A percentile compares a stretch with the other conserved stretches of the same genome.
Evolutionary conservation across 2,113 vertebrate species (phyloP).

Genomic region (Halcyon malimbica): DNA sequence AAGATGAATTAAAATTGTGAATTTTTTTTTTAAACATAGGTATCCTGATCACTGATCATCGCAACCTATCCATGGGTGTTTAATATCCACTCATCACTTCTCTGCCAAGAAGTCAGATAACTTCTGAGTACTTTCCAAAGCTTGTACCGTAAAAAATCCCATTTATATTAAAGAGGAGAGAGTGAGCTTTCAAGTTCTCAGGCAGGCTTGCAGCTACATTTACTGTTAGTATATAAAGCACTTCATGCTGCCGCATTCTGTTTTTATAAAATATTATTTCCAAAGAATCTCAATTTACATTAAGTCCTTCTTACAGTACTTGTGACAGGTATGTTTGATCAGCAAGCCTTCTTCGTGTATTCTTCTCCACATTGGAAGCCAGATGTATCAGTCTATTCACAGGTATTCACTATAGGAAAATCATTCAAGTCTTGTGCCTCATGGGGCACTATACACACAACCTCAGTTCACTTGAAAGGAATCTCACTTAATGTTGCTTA

Average conservation of each 20-base stretch:
- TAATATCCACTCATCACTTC: neutral
- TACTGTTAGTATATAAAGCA: neutral
- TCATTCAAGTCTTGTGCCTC: neutral
- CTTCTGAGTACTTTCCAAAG: slow-evolving; percentile 2
- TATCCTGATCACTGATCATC: slow-evolving; percentile 1
- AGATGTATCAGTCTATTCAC: neutral
- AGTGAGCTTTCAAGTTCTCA: neutral
- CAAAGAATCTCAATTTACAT: neutral
- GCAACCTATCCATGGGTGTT: slow-evolving; percentile 2
- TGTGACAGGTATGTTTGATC: neutral
- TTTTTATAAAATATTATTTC: slow-evolving; percentile 12
- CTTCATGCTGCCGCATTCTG: neutral
- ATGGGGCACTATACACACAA: neutral
- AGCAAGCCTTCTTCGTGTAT: neutral
- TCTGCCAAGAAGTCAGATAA: neutral
- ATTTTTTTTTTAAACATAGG: neutral
- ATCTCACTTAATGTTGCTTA: neutral
- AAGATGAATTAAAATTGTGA: slow-evolving; percentile 33
- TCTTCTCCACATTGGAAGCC: neutral
- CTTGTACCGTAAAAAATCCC: neutral
- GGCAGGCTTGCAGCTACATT: slow-evolving; percentile 12
- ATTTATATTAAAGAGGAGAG: slow-evolving; percentile 30
- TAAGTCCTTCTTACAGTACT: neutral
- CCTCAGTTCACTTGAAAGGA: neutral
- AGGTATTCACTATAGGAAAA: neutral